Base-by-base conservation (phyloP, 2,797 vertebrate species). In the Loris lydekkerianus region DNA sequence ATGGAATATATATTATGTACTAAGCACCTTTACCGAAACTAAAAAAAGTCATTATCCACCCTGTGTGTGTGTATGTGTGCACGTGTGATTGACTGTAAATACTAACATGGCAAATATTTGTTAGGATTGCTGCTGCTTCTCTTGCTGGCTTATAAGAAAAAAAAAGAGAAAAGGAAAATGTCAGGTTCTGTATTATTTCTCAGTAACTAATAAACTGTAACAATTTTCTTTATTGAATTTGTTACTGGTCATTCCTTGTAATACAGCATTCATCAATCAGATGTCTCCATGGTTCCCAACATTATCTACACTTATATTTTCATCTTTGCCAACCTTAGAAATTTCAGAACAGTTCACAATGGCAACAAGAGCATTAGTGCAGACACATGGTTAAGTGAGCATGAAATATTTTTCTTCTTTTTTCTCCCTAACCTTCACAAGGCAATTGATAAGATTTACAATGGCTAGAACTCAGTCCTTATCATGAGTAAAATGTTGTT, bases 401-500 rank as follows among this genome's bases (percentile, higher is more conserved):
- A 93, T 81, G n/a, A 53, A 65, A n/a, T 83, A 82, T 43, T 61
- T 89, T 46, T 34, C 11, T 69, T 72, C 3, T 7, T 58, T 76
- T 34, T 10, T 5, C 53, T 37, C 29, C 4, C 3, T 31, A 94
- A 93, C 53, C 73, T 95, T 96, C 92, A 92, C 14, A n/a, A 91
- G 70, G 84, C 23, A 94, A 92, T 86, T 95, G 91, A 95, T 98
- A 97, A 94, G 86, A 96, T 91, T 95, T 96, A 87, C 60, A 89
- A 60, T 94, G 86, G 40, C 18, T 85, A 75, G 70, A 96, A 70
- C 73, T 97, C 72, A 69, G 43, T 92, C 76, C 96, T 97, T 94
- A 94, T 93, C 93, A 49, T 90, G 86, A 97, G 89, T 87, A 93
- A 96, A 96, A 97, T 97, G 81, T 91, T 96, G 92, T 67, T 96